phyloP scores from a whole-genome alignment of 2,888 invertebrate species.

The Thalpophila matura region DNA sequence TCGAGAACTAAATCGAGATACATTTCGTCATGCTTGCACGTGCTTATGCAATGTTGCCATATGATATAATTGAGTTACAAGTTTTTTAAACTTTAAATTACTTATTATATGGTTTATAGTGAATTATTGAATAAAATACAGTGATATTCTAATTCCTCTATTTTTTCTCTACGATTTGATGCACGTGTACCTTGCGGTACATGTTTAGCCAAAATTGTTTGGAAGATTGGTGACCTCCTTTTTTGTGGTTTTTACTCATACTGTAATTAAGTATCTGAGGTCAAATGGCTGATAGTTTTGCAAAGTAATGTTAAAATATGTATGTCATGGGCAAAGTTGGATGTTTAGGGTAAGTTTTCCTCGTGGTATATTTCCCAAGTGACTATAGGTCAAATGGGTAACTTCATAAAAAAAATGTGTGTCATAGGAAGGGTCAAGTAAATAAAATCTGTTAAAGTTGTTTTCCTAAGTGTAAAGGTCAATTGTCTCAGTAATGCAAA shows the following conservation, averaged over 20 bases:
- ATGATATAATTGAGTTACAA: no score
- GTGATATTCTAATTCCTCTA: no score
- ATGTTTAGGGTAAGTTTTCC: neutral
- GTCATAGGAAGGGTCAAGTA: neutral
- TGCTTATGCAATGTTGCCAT: no score
- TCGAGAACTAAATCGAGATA: no score
- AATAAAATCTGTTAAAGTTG: neutral
- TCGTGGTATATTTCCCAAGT: constrained; percentile 4
- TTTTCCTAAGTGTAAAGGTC: constrained; percentile 26
- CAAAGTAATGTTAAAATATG: neutral
- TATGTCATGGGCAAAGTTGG: neutral
- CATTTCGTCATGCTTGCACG: no score
- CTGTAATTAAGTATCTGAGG: constrained; percentile 8
- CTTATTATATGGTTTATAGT: no score
- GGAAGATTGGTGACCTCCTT: no score
- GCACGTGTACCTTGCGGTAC: no score
- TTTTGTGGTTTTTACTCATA: neutral
- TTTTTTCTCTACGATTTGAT: no score
- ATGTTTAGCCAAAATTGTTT: no score
- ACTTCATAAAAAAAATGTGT: constrained; percentile 5
- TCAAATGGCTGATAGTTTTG: constrained; percentile 4
- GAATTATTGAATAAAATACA: no score
- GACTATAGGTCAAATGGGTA: constrained; percentile 6
- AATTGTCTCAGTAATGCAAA: neutral
- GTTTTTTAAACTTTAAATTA: no score